Evolutionary conservation across 2,888 invertebrate genomes (phyloP).

Genomic region (Drosophila nr. perissopoda): DNA sequence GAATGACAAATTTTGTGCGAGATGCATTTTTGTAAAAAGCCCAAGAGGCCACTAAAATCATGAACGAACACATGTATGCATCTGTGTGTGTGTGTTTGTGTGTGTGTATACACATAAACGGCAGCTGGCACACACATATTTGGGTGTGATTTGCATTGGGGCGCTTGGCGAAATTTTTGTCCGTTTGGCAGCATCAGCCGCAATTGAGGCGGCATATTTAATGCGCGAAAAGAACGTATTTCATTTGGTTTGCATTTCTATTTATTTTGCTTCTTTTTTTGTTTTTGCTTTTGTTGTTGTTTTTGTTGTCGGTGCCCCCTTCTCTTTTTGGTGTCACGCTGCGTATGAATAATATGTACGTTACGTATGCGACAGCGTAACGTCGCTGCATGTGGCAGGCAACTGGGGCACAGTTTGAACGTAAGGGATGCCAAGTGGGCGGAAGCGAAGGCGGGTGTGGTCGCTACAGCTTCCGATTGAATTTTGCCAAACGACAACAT

Average conservation of each 20-base stretch:
- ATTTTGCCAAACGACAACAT: slow-evolving; percentile 32
- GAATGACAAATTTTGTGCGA: slow-evolving; percentile 66
- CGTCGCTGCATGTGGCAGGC: slow-evolving; percentile 59
- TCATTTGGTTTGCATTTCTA: slow-evolving; percentile 53
- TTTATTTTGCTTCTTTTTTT: slow-evolving; percentile 1
- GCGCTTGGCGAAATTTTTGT: slow-evolving; percentile 35
- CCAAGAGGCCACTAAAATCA: slow-evolving; percentile 49
- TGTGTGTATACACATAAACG: neutral
- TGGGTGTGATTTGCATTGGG: slow-evolving; percentile 54
- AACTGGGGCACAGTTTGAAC: slow-evolving; percentile 24
- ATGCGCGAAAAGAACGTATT: slow-evolving; percentile 68
- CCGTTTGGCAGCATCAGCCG: slow-evolving; percentile 48
- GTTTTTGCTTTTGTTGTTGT: neutral
- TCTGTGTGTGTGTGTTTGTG: neutral
- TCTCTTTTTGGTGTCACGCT: slow-evolving; percentile 62
- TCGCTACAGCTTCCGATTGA: slow-evolving; percentile 40
- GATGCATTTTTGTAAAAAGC: slow-evolving; percentile 66
- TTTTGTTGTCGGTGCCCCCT: neutral
- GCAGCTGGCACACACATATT: slow-evolving; percentile 10
- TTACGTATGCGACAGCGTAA: slow-evolving; percentile 65
- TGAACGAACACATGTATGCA: slow-evolving; percentile 14
- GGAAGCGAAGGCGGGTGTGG: neutral
- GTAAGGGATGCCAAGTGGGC: slow-evolving; percentile 3
- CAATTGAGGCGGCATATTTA: slow-evolving; percentile 73
- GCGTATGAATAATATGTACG: slow-evolving; percentile 74